Evolutionary conservation across 2,113 vertebrate species (phyloP).

Genomic region (Melierax canorus): DNA sequence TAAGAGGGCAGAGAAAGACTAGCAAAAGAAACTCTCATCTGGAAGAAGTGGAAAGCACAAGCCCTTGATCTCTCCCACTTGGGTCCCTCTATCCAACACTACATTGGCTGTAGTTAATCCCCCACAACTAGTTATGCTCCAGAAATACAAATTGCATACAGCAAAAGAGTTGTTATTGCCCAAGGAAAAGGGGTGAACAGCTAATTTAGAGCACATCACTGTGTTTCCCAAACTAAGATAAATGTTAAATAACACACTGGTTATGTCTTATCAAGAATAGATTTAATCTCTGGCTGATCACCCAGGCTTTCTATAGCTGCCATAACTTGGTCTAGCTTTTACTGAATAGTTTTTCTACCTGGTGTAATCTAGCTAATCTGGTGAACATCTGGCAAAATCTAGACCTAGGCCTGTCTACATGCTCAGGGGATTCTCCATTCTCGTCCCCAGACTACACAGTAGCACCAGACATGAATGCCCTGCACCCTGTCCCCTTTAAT

Average conservation of each 20-base stretch:
- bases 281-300: neutral
- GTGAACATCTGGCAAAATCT: neutral
- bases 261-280: neutral
- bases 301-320: neutral
- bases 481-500: neutral
- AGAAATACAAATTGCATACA: neutral
- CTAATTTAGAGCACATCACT: neutral
- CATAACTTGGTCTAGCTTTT: neutral
- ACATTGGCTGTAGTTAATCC: neutral
- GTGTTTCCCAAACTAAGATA: neutral
- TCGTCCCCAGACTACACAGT: neutral
- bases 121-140: neutral
- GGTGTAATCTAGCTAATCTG: neutral
- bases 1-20: neutral
- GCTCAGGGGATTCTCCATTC: neutral
- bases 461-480: neutral
- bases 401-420: neutral
- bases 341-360: neutral
- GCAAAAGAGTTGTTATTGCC: neutral
- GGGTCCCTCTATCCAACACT: neutral
- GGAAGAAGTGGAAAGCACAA: neutral
- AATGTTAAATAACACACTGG: neutral
- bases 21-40: neutral
- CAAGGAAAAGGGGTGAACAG: neutral
- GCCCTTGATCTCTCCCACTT: neutral